Conservation (phyloP, 2,113 vertebrate genomes). For the Sphaerodactylus townsendi region DNA sequence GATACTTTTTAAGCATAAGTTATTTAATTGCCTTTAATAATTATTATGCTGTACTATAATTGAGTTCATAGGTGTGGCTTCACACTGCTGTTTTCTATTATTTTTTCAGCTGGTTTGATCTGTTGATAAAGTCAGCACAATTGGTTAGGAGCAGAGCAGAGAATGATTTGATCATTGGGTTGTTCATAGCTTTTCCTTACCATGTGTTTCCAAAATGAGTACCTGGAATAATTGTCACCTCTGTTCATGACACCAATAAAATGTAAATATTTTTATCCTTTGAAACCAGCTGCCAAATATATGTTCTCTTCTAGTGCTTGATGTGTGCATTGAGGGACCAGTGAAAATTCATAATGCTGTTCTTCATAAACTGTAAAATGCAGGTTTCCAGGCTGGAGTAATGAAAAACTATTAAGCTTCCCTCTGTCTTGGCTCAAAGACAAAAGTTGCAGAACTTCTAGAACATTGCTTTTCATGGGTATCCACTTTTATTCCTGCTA, state of each 20-base stretch:
- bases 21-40: too few relatives aligned
- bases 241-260: fast-evolving
- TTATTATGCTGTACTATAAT: not conserved
- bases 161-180: not conserved
- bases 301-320: not conserved
- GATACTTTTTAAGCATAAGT: too few relatives aligned
- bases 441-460: not conserved
- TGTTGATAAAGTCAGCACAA: not conserved
- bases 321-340: not conserved
- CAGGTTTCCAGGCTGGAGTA: not conserved
- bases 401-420: not conserved
- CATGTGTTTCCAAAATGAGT: not conserved
- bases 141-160: not conserved
- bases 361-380: not conserved
- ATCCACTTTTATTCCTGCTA: not conserved
- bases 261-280: slow-evolving; percentile 1
- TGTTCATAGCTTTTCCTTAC: not conserved
- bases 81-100: not conserved
- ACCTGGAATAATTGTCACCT: not conserved
- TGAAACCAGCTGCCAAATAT: not conserved
- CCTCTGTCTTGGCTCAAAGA: not conserved
- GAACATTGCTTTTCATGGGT: not conserved
- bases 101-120: not conserved
- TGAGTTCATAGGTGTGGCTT: not conserved
- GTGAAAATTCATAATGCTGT: not conserved